phyloP scores from a whole-genome alignment of 1,140 invertebrate genomes.

The Paraescarpia echinospica region DNA sequence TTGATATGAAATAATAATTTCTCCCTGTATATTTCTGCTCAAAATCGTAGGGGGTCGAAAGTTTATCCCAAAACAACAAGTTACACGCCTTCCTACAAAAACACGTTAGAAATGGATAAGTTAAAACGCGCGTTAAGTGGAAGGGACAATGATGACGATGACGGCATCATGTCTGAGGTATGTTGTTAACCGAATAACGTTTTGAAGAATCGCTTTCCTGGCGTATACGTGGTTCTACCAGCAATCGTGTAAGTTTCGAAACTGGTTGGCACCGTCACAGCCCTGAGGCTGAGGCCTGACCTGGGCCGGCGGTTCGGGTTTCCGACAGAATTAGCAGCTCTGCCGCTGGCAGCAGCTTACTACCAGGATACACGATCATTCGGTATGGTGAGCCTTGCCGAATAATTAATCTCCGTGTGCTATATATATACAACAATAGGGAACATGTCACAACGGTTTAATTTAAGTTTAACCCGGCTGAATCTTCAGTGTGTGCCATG shows the following conservation, averaged over 20 bases:
- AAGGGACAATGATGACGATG: constrained; percentile 1
- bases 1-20: neutral
- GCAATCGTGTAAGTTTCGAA: no score
- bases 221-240: neutral
- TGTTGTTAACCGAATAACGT: neutral
- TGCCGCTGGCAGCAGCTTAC: neutral
- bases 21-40: neutral
- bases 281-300: no score
- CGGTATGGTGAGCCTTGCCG: neutral
- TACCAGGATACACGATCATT: neutral
- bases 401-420: neutral
- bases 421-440: neutral
- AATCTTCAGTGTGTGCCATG: no score
- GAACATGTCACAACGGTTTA: neutral
- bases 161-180: constrained; percentile 12
- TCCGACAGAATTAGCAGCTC: neutral
- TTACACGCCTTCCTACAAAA: neutral
- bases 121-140: constrained; percentile 14
- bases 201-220: neutral
- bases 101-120: constrained; percentile 9
- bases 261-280: no score
- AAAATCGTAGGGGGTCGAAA: neutral
- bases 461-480: no score
- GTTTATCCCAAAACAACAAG: neutral
- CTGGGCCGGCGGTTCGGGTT: neutral